Percentiles rank a stretch among this genome's conserved stretches.
phyloP scores from a whole-genome alignment of 2,797 vertebrate species.

The Acrossocheilus wenchowensis region DNA sequence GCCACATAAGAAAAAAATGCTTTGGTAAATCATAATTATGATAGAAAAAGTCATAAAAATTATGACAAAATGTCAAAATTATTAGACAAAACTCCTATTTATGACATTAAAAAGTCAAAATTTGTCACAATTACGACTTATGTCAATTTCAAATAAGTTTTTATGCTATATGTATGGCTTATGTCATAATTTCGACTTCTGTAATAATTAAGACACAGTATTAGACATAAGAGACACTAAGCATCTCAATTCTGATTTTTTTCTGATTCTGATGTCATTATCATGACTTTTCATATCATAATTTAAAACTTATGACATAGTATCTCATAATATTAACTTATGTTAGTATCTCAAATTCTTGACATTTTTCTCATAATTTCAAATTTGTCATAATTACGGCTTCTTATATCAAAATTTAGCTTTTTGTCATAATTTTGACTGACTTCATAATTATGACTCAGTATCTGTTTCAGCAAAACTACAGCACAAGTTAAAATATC shows the following conservation, averaged over 20 bases:
- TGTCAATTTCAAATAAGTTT: background rate
- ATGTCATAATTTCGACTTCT: background rate
- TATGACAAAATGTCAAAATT: too few species aligned
- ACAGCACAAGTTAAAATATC: background rate
- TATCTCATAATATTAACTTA: background rate
- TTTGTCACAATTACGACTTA: background rate
- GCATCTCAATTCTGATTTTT: background rate
- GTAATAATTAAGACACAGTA: background rate
- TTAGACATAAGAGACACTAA: too few species aligned
- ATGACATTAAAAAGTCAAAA: too few species aligned
- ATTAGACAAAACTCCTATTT: too few species aligned
- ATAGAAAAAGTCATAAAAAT: background rate
- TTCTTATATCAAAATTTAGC: background rate
- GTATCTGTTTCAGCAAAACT: background rate
- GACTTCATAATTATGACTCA: background rate
- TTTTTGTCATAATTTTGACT: background rate
- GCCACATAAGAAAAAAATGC: background rate
- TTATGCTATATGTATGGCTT: background rate
- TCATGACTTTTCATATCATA: background rate
- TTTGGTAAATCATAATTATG: background rate
- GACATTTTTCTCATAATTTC: background rate
- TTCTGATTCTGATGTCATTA: background rate
- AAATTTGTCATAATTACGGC: background rate
- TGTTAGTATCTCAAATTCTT: background rate
- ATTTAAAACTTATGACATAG: background rate